These are phyloP conservation scores for Enteromius afrohamiltoni DNA, from an alignment of 2,797 vertebrate species.

Conservation along the genomic window DNA sequence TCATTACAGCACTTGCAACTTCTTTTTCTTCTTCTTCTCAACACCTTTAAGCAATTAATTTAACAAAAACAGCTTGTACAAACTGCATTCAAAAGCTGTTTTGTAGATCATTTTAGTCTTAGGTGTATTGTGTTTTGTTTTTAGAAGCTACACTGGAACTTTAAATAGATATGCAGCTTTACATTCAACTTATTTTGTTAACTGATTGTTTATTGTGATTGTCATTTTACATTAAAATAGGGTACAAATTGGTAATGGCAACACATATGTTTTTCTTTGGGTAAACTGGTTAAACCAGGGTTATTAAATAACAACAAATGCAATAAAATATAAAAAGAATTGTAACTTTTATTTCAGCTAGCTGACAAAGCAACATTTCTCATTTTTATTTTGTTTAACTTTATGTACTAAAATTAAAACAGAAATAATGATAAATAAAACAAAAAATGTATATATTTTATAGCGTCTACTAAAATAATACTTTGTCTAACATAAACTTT, in stretches of 20 bases:
- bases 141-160: neutral
- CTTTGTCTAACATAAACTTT: neutral
- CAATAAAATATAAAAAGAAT: neutral
- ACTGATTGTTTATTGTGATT: neutral
- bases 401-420: neutral
- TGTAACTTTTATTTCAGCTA: neutral
- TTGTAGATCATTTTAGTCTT: neutral
- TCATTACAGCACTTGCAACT: conserved; percentile 7
- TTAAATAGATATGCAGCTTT: neutral
- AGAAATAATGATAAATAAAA: no score
- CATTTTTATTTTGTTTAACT: neutral
- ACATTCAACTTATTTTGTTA: neutral
- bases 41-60: conserved; percentile 18
- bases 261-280: neutral
- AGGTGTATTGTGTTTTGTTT: no score
- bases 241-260: neutral
- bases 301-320: neutral
- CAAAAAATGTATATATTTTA: no score
- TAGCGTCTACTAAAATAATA: neutral
- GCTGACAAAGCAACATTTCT: neutral
- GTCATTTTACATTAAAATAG: neutral
- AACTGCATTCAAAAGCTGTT: neutral
- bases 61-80: neutral
- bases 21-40: neutral
- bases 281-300: neutral